Evolutionary conservation across 2,113 vertebrate species (phyloP), one percentile per base, ranked within the genome.

Genomic region (Clarias magur): DNA sequence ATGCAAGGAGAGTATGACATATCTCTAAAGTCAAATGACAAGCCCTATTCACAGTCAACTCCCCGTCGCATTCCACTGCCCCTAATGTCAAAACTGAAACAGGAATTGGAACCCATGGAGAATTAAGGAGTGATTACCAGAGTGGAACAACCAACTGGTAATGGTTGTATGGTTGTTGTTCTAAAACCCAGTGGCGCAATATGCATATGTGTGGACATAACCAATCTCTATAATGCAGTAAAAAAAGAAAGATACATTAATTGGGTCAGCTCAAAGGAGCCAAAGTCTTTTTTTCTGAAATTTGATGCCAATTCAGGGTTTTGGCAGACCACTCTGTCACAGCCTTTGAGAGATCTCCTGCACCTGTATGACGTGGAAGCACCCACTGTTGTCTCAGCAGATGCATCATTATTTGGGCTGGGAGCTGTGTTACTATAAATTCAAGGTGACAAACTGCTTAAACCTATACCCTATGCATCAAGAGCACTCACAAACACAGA

Each of bases 1-100:
- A 3, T 90, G 13, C 27, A 87, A 13, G 85, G 62, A 3, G 84
- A 86, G 3, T 87, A 88, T 38, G 38, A 76, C 3, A 87, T 90
- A 8, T 25, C 42, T 1, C 60, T 91, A 3, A 83, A 48, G 15
- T 7, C 86, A n/a, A 67, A 85, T 1, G 78, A 81, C 16, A 80
- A 73, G n/a, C 82, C 82, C 17, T 87, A 76, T 42, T 38, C 60
- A 3, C 10, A 85, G 1, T 85, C 82, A 38, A 88, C 79, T 11
- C 78, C 84, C 10, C 17, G 84, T 27, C 53, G 63, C 1, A 34
- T 89, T 4, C 38, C 81, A 3, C 68, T 91, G 1, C 81, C 84
- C 13, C 81, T 38, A 42, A 73, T 42, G 72, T 53, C 70, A 73
- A 76, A 84, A 84, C 48, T 84, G 30, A 88, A 88, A 80, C n/a